phyloP scores from a whole-genome alignment of 2,113 vertebrate species.

The Hippolais icterina region DNA sequence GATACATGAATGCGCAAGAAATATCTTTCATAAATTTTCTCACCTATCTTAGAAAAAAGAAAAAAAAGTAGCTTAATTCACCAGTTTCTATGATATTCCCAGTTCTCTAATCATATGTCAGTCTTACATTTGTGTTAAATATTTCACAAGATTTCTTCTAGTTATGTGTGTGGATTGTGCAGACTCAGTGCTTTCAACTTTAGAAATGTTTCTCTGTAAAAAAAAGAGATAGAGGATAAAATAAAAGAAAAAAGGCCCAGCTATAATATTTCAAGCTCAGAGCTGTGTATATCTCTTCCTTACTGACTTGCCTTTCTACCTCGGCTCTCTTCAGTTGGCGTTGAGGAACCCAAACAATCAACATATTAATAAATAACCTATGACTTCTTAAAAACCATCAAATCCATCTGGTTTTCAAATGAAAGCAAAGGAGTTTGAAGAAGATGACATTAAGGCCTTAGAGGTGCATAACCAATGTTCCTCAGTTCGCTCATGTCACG shows the following conservation, averaged over 20 bases:
- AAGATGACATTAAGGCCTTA: not conserved
- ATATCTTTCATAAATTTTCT: not conserved
- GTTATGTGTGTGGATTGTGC: not conserved
- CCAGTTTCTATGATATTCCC: not conserved
- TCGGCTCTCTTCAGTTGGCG: not conserved
- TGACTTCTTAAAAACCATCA: not conserved
- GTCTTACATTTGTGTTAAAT: not conserved
- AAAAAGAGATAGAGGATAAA: not conserved
- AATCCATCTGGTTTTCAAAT: not conserved
- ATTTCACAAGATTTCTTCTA: not conserved
- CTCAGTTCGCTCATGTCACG: not conserved
- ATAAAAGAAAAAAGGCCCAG: fast-evolving
- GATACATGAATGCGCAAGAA: not conserved
- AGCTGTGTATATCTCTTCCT: not conserved
- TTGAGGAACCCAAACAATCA: not conserved
- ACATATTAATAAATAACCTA: not conserved
- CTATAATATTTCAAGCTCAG: not conserved
- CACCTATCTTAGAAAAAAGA: not conserved
- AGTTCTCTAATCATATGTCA: not conserved
- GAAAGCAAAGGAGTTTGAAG: not conserved
- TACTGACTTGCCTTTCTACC: not conserved
- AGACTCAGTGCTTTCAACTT: not conserved
- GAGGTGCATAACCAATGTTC: not conserved
- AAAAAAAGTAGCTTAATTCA: not conserved
- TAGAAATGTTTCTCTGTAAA: not conserved